These are phyloP conservation scores for Drosophila rubida DNA, from an alignment of 2,888 invertebrate species.

Conservation along the genomic window DNA sequence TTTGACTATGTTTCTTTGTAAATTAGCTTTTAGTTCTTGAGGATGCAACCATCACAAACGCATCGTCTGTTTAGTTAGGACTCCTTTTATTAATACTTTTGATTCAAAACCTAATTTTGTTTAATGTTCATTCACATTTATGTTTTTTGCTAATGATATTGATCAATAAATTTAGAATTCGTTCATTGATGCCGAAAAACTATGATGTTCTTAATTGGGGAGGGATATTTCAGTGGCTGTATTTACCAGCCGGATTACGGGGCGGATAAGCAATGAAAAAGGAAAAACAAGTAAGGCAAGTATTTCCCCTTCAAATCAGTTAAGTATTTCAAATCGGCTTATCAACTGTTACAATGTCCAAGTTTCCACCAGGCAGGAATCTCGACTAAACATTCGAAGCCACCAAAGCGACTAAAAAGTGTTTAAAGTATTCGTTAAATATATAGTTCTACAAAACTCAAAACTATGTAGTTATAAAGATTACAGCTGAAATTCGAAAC, in stretches of 20 bases:
- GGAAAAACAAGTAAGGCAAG: too few species aligned
- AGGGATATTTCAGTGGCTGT: background rate
- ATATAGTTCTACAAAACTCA: too few species aligned
- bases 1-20: constrained; percentile 35
- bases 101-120: constrained; percentile 36
- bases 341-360: too few species aligned
- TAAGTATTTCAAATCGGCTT: too few species aligned
- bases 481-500: too few species aligned
- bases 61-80: constrained; percentile 33
- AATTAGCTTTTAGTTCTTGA: constrained; percentile 42
- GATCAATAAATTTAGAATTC: constrained; percentile 58
- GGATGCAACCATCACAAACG: constrained; percentile 45
- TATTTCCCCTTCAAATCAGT: too few species aligned
- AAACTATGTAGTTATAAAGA: too few species aligned
- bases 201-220: constrained; percentile 5
- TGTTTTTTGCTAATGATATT: constrained; percentile 50
- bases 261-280: background rate
- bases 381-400: too few species aligned
- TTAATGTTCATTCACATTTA: constrained; percentile 40
- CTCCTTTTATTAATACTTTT: constrained; percentile 26
- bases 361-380: too few species aligned
- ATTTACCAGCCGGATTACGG: too few species aligned
- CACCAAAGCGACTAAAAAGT: too few species aligned
- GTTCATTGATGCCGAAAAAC: constrained; percentile 46
- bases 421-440: too few species aligned